Evolutionary conservation across 2,113 vertebrate species (phyloP).

Genomic region (Cacatua alba): DNA sequence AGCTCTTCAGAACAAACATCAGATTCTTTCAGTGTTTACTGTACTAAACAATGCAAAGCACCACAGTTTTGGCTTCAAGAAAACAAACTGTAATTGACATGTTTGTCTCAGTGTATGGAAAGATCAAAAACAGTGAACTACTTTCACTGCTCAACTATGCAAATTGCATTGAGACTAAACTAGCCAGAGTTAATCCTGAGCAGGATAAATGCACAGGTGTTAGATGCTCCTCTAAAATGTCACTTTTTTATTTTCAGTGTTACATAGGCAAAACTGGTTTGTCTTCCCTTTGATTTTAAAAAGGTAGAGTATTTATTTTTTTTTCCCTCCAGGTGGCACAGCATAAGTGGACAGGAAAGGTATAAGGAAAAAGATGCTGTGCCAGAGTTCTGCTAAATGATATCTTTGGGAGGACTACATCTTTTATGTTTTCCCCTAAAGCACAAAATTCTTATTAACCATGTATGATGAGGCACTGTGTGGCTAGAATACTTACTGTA

Average conservation of each 20-base stretch:
- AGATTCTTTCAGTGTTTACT: constrained; percentile 29
- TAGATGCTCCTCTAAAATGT: not conserved
- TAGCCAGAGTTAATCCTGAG: not conserved
- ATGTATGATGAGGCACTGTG: not conserved
- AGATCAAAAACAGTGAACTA: constrained; percentile 53
- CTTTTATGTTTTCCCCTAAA: not conserved
- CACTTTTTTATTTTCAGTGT: not conserved
- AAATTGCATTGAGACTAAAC: not conserved
- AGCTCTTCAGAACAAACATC: constrained; percentile 44
- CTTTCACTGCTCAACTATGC: not conserved
- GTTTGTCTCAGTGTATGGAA: constrained; percentile 39
- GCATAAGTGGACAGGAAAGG: not conserved
- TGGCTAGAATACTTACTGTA: not conserved
- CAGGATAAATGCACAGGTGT: not conserved
- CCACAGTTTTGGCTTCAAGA: constrained; percentile 32
- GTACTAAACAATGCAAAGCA: constrained; percentile 50
- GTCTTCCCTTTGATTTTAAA: not conserved
- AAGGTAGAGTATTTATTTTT: not conserved
- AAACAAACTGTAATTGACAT: constrained; percentile 61
- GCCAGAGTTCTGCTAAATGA: not conserved
- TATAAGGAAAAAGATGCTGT: not conserved
- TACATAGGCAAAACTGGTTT: not conserved
- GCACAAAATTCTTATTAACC: not conserved
- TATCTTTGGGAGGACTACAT: not conserved
- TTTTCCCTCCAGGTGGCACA: not conserved